phyloP scores from a whole-genome alignment of 2,888 invertebrate species.

The Anorthoa munda region DNA sequence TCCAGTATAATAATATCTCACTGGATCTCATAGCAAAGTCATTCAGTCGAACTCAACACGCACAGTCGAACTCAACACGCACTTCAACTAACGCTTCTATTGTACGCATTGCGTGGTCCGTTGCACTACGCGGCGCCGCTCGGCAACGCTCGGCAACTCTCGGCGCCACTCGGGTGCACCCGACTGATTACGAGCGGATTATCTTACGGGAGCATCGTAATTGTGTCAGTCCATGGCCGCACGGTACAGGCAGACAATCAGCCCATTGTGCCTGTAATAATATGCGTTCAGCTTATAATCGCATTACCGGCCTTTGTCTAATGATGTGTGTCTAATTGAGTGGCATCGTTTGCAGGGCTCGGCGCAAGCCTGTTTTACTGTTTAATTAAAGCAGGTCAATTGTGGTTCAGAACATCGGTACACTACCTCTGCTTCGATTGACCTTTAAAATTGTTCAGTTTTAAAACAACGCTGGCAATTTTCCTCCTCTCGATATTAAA shows the following conservation, averaged over 20 bases:
- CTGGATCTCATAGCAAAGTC: not conserved
- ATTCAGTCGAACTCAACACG: slow-evolving; percentile 27
- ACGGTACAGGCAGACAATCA: slow-evolving; percentile 44
- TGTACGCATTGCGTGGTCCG: slow-evolving; percentile 32
- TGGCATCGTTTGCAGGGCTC: slow-evolving; percentile 27
- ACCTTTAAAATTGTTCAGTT: not conserved
- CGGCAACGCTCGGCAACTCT: slow-evolving; percentile 18
- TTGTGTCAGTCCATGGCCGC: slow-evolving; percentile 46
- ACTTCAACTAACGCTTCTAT: slow-evolving; percentile 14
- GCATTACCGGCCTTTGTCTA: slow-evolving; percentile 52
- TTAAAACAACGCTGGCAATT: slow-evolving; percentile 13
- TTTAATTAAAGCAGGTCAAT: slow-evolving; percentile 8
- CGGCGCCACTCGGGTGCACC: slow-evolving; percentile 39
- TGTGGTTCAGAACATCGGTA: not conserved
- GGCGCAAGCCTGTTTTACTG: not conserved
- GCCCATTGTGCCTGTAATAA: slow-evolving; percentile 54
- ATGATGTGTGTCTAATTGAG: slow-evolving; percentile 57
- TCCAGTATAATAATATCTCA: not conserved
- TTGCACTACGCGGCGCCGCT: slow-evolving; percentile 19
- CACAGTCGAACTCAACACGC: slow-evolving; percentile 27
- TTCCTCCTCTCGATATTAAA: slow-evolving; percentile 44
- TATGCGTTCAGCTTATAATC: slow-evolving; percentile 58
- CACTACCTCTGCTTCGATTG: not conserved
- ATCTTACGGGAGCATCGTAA: slow-evolving; percentile 64
- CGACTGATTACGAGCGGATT: slow-evolving; percentile 59